Evolutionary conservation across 23 tunicate species (phyloP).

Genomic region (Halocynthia aurantium): DNA sequence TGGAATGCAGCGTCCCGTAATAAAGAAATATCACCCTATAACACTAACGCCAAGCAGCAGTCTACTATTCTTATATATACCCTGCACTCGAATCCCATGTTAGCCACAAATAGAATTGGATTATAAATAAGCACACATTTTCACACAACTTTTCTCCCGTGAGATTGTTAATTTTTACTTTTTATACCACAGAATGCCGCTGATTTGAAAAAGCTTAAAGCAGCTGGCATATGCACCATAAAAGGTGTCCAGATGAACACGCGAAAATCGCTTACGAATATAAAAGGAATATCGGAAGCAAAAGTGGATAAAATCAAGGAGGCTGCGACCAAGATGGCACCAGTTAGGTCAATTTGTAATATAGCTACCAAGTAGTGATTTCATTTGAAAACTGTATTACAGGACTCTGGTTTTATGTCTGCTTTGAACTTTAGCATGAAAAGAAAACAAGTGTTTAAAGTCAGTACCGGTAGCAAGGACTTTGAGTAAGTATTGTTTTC

Average conservation of each 20-base stretch:
- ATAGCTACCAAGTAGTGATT: background rate
- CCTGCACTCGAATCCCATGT: too few species aligned
- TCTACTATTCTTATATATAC: too few species aligned
- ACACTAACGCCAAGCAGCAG: too few species aligned
- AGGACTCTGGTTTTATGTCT: constrained; percentile 65
- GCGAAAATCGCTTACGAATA: constrained; percentile 62
- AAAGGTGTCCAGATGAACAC: constrained; percentile 98
- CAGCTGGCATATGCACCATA: constrained; percentile 90
- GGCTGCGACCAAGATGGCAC: constrained; percentile 80
- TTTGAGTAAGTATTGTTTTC: constrained; percentile 42
- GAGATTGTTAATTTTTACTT: too few species aligned
- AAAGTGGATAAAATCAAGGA: constrained; percentile 98
- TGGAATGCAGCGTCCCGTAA: background rate
- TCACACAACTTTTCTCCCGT: too few species aligned
- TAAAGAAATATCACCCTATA: background rate
- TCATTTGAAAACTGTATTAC: background rate
- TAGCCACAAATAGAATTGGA: too few species aligned
- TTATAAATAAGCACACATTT: too few species aligned
- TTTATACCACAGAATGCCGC: constrained; percentile 47
- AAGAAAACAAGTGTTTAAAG: constrained; percentile 77
- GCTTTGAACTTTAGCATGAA: constrained; percentile 82
- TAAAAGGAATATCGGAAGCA: constrained; percentile 97
- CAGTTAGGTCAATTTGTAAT: background rate
- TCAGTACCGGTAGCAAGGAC: constrained; percentile 86
- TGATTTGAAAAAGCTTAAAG: constrained; percentile 81